A percentile compares a stretch with the other conserved stretches of the same genome.
Conservation (phyloP, 2,797 vertebrate genomes). For the Denticeps clupeoides region DNA sequence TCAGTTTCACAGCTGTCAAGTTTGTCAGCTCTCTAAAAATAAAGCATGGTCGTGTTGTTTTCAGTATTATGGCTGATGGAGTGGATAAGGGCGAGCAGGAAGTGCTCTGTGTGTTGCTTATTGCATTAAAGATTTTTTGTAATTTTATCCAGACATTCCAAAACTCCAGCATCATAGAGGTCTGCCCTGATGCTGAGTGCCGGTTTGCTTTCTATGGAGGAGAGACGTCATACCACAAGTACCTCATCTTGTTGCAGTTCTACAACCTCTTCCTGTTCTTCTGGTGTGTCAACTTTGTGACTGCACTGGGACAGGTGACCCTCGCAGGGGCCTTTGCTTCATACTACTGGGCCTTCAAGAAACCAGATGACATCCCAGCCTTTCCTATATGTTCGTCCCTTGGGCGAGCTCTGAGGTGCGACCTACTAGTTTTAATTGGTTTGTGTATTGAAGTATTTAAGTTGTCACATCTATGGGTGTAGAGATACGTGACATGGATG, state of each 20-base stretch:
- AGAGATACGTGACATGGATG: background rate
- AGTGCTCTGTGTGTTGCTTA: no score
- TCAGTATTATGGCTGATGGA: no score
- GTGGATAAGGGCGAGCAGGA: no score
- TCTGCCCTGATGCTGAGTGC: conserved; percentile 72
- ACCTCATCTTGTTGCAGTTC: conserved; percentile 80
- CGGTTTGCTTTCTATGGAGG: conserved; percentile 89
- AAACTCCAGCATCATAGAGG: conserved; percentile 49
- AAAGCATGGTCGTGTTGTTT: no score
- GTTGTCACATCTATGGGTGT: background rate
- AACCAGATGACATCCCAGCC: conserved; percentile 78
- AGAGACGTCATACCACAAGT: conserved; percentile 77
- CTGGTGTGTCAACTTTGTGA: conserved; percentile 89
- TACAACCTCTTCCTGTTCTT: conserved; percentile 95
- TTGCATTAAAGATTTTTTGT: no score
- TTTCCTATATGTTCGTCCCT: conserved; percentile 82
- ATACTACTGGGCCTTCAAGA: conserved; percentile 93
- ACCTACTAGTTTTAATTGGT: background rate
- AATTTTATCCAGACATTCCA: conserved; percentile 67
- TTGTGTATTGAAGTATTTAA: background rate
- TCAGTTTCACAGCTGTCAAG: no score
- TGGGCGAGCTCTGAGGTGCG: conserved; percentile 78
- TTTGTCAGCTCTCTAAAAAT: no score
- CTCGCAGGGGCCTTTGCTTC: conserved; percentile 89
- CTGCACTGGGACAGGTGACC: conserved; percentile 89